A percentile compares a stretch with the other conserved stretches of the same genome.
phyloP scores from a whole-genome alignment of 2,113 vertebrate genomes.

The Odocoileus virginianus region DNA sequence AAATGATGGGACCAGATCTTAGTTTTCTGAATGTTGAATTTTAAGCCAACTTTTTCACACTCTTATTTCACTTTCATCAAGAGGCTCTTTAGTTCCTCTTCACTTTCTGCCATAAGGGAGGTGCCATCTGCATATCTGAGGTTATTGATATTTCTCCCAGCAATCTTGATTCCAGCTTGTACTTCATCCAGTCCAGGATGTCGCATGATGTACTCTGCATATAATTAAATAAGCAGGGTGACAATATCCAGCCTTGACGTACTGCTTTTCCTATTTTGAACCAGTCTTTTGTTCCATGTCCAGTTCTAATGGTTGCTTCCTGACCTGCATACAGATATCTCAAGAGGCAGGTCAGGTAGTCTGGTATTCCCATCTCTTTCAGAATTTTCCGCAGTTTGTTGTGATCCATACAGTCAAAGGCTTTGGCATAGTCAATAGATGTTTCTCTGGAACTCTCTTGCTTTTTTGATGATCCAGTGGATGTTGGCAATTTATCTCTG shows the following conservation, averaged over 20 bases:
- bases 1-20: not conserved
- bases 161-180: not conserved
- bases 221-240: not conserved
- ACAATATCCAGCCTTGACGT: accelerated
- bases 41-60: not conserved
- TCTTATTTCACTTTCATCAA: not conserved
- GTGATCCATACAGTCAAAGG: not conserved
- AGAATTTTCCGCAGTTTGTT: not conserved
- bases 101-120: not conserved
- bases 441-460: not conserved
- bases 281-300: not conserved
- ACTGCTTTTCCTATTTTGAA: not conserved
- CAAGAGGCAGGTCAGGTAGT: not conserved
- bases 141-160: not conserved
- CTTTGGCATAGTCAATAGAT: not conserved
- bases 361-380: not conserved
- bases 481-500: not conserved
- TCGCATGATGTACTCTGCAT: not conserved
- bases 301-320: not conserved
- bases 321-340: not conserved
- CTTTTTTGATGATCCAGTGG: accelerated
- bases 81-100: not conserved
- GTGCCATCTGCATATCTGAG: not conserved
- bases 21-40: not conserved
- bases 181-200: not conserved